phyloP scores from a whole-genome alignment of 2,113 vertebrate species.

The Burhinus bistriatus region DNA sequence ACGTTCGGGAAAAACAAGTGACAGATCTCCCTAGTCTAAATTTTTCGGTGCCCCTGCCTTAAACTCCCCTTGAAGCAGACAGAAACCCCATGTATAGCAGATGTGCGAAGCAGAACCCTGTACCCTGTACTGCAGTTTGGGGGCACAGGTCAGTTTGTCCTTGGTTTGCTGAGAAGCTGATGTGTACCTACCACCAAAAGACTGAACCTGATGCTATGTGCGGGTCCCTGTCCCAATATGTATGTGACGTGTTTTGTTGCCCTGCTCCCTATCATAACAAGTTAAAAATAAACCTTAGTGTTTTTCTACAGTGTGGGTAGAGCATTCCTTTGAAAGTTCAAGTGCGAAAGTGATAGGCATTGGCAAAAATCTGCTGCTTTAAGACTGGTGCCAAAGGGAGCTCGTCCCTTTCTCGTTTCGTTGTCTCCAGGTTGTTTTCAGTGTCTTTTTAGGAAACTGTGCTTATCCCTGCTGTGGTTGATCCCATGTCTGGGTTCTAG shows the following conservation, averaged over 20 bases:
- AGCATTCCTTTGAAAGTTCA: slow-evolving; percentile 23
- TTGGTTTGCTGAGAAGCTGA: neutral
- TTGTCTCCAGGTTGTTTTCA: neutral
- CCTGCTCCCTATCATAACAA: neutral
- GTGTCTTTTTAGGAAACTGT: neutral
- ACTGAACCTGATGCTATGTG: neutral
- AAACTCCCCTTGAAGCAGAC: neutral
- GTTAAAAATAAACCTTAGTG: slow-evolving; percentile 38
- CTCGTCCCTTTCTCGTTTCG: fast-evolving
- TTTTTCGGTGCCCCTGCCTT: neutral
- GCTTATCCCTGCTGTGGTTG: neutral
- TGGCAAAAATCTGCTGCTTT: slow-evolving; percentile 25
- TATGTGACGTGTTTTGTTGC: neutral
- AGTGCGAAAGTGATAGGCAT: slow-evolving; percentile 3
- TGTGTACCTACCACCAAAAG: neutral
- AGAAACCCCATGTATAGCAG: neutral
- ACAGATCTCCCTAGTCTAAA: neutral
- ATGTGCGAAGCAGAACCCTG: fast-evolving
- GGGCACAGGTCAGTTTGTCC: neutral
- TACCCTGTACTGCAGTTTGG: neutral
- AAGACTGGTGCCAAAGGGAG: neutral
- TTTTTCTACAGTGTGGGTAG: neutral
- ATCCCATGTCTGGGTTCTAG: neutral
- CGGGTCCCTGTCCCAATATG: neutral
- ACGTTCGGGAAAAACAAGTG: neutral